Base-by-base conservation (phyloP, 2,797 vertebrate species). In the Champsocephalus gunnari region DNA sequence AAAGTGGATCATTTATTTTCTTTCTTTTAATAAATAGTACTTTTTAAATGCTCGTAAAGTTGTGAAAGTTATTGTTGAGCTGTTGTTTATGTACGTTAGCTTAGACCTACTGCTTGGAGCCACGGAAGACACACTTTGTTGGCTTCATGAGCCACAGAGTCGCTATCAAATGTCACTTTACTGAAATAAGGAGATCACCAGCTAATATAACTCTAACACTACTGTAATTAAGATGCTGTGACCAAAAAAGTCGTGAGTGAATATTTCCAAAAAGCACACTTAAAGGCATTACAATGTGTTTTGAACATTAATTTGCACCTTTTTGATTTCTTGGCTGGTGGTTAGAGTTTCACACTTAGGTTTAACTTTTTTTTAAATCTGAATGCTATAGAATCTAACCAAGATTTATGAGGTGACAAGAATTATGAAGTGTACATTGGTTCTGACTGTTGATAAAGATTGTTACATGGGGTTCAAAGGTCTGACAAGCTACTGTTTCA, bases 361-460 rank as follows among this genome's bases (percentile, higher is more conserved):
- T 3, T 19, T 19, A 19, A 19, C 19, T 19, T 53, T 66, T 8
- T 66, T 8, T 17, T 0, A 28, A 59, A 43, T 44, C 34, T 1
- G 3, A 43, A 19, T 13, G 10, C 17, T 13, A 41, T 48, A 2
- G 3, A 41, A 17, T 43, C 47, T 8, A 12, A n/a, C 34, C 7
- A 51, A 38, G 47, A 60, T 11, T 41, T n/a, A 63, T 61, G 1
- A 41, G 12, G 17, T n/a, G 17, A 57, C 47, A n/a, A 9, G 34
- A 38, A 38, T 38, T 38, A 38, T 38, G 34, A 16, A 45, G 13
- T 44, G 48, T 34, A 60, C 48, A 57, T 44, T 10, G n/a, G 9
- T 4, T 51, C 13, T 51, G 47, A 53, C 55, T 66, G 45, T 44
- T 64, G n/a, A 53, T 48, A 53, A 60, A 60, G 6, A 56, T 14